A percentile compares a stretch with the other conserved stretches of the same genome.
phyloP scores from a whole-genome alignment of 2,888 invertebrate genomes.

The Folsomia candida region DNA sequence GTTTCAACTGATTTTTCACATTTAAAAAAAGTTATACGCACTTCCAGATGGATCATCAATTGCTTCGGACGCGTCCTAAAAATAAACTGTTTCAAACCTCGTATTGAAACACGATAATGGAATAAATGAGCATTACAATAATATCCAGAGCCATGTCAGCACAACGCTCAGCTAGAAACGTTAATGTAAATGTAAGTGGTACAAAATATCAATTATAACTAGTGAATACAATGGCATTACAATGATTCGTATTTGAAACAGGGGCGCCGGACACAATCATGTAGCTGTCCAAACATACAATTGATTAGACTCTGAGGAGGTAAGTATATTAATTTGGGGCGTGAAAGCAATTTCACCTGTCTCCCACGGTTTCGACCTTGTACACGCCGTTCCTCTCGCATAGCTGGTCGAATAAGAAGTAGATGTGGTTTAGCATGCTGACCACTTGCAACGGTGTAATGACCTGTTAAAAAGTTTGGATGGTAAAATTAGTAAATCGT shows the following conservation, averaged over 20 bases:
- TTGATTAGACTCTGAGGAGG: too few relatives aligned
- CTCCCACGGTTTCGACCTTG: slow-evolving; percentile 65
- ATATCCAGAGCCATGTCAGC: slow-evolving; percentile 95
- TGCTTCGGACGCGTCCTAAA: not conserved
- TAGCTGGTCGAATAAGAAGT: slow-evolving; percentile 89
- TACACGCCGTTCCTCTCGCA: slow-evolving; percentile 91
- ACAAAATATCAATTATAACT: too few relatives aligned
- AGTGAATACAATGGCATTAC: too few relatives aligned
- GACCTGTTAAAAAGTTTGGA: too few relatives aligned
- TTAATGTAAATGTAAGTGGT: too few relatives aligned
- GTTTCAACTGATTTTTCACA: not conserved
- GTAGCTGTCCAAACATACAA: too few relatives aligned
- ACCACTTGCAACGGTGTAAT: slow-evolving; percentile 98
- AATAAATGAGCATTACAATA: too few relatives aligned
- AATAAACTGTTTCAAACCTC: too few relatives aligned
- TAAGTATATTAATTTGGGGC: not conserved
- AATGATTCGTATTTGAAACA: not conserved
- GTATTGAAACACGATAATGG: too few relatives aligned
- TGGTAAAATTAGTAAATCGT: too few relatives aligned
- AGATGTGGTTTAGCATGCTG: slow-evolving; percentile 95
- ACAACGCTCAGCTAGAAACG: slow-evolving; percentile 82
- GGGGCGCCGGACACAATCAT: not conserved
- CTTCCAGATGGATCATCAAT: slow-evolving; percentile 56
- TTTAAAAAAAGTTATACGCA: too few relatives aligned
- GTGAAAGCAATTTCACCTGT: not conserved